Percentiles rank a stretch among this genome's conserved stretches.
phyloP scores from a whole-genome alignment of 2,113 vertebrate species.

The Rynchops niger region DNA sequence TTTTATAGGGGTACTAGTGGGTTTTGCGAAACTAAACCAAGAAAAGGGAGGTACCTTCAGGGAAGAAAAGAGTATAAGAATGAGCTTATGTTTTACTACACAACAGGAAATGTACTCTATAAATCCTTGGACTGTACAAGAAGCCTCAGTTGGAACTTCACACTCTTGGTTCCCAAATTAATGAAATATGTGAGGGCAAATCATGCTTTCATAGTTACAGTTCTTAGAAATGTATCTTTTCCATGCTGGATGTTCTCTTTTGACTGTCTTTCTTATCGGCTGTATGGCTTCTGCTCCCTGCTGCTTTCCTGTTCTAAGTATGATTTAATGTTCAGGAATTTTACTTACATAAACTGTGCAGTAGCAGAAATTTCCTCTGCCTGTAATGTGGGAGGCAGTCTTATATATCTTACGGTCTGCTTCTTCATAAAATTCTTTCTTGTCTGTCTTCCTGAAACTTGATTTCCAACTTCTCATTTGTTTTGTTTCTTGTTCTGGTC shows the following conservation, averaged over 20 bases:
- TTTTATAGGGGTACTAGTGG: not conserved
- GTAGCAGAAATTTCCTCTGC: not conserved
- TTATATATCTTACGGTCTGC: not conserved
- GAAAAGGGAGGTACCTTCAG: not conserved
- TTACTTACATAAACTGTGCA: slow-evolving; percentile 17
- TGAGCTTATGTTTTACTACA: not conserved
- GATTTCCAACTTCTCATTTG: not conserved
- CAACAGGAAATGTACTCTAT: not conserved
- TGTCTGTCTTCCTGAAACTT: not conserved
- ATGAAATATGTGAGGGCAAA: not conserved
- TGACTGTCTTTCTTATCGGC: not conserved
- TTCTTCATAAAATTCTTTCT: not conserved
- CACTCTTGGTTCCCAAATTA: not conserved
- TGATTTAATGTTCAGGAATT: slow-evolving; percentile 39
- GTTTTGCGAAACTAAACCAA: not conserved
- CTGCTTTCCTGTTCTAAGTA: slow-evolving; percentile 4
- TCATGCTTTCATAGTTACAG: not conserved
- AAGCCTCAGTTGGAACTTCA: not conserved
- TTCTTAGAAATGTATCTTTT: not conserved
- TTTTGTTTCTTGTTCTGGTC: not conserved
- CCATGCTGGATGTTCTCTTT: not conserved
- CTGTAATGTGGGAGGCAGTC: not conserved
- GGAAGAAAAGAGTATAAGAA: not conserved
- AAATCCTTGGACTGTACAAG: not conserved
- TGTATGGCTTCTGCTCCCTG: not conserved